phyloP scores from a whole-genome alignment of 2,113 vertebrate genomes.

The Agapornis roseicollis region DNA sequence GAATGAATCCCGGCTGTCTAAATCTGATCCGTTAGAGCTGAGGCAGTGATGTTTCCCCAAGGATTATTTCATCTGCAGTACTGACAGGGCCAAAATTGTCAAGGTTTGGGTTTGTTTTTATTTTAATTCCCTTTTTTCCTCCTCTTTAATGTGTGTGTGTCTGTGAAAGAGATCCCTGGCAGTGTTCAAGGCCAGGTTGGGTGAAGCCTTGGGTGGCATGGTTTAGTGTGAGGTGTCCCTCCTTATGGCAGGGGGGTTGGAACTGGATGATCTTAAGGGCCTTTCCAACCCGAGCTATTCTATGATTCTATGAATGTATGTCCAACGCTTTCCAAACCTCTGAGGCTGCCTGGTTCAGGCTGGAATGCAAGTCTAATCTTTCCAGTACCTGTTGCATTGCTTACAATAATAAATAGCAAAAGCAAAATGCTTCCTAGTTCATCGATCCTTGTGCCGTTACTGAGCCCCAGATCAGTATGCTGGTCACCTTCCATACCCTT shows the following conservation, averaged over 20 bases:
- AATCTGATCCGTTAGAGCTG: background rate
- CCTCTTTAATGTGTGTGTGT: background rate
- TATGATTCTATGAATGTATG: rapidly evolving
- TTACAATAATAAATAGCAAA: background rate
- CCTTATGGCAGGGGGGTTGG: no score
- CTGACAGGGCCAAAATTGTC: background rate
- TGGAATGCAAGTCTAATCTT: rapidly evolving
- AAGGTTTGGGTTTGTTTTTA: background rate
- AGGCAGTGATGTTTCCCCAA: background rate
- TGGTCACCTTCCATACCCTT: rapidly evolving
- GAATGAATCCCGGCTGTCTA: background rate
- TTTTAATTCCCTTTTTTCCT: background rate
- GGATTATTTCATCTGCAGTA: conserved; percentile 27
- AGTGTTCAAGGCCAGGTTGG: no score
- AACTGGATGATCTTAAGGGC: no score
- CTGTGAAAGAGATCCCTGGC: background rate
- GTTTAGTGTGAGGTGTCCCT: no score
- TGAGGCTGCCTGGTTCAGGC: background rate
- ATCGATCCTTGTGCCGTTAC: background rate
- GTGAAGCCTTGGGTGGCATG: no score
- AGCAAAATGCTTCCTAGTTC: background rate
- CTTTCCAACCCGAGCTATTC: no score
- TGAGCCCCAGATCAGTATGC: background rate
- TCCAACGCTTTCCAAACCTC: rapidly evolving
- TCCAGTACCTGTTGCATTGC: background rate